These are phyloP conservation scores for Mesorhabditis belari DNA, from an alignment of 2,888 invertebrate genomes.

Conservation along the genomic window DNA sequence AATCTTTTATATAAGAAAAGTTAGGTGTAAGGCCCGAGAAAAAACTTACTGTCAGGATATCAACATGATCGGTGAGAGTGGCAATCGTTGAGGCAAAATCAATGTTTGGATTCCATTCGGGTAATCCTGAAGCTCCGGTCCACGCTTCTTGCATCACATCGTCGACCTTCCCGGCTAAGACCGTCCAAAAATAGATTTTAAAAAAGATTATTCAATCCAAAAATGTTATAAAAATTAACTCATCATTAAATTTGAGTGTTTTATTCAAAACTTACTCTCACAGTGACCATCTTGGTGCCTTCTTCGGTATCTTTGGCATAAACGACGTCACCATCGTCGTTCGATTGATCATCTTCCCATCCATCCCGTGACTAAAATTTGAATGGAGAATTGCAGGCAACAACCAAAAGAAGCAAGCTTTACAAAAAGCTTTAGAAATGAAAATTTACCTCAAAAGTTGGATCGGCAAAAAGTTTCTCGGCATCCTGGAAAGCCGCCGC, in stretches of 20 bases:
- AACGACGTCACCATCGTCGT: constrained; percentile 24
- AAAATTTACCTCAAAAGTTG: constrained; percentile 21
- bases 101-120: constrained; percentile 44
- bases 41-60: constrained; percentile 36
- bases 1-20: too few species aligned
- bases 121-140: constrained; percentile 23
- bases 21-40: neutral
- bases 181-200: constrained; percentile 16
- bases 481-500: constrained; percentile 24
- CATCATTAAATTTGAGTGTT: too few species aligned
- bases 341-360: constrained; percentile 6
- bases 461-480: constrained; percentile 19
- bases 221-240: too few species aligned
- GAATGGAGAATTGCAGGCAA: neutral
- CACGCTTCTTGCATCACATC: constrained; percentile 30
- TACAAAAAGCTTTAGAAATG: neutral
- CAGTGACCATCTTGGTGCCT: constrained; percentile 24
- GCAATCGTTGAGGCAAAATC: constrained; percentile 34
- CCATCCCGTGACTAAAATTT: neutral
- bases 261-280: constrained; percentile 18
- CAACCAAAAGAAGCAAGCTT: neutral
- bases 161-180: constrained; percentile 12
- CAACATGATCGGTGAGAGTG: constrained; percentile 33
- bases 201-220: neutral
- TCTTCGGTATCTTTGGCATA: constrained; percentile 23